Conservation (phyloP, 2,888 invertebrate genomes). For the Tenodera sinensis region DNA sequence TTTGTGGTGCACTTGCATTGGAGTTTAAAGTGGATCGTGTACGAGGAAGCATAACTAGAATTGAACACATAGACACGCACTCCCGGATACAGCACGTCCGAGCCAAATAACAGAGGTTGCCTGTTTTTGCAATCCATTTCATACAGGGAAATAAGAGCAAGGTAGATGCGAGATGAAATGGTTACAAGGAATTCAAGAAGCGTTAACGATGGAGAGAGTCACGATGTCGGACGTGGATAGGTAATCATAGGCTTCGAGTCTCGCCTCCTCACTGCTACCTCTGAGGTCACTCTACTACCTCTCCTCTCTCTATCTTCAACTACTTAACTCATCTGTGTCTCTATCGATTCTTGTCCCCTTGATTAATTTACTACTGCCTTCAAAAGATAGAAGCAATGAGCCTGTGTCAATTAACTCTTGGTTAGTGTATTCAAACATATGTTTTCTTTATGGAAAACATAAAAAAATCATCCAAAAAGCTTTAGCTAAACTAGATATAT, state of each 20-base stretch:
- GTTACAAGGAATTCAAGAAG: conserved; percentile 10
- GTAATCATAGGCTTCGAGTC: neutral
- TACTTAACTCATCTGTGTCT: neutral
- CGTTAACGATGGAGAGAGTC: neutral
- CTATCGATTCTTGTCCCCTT: neutral
- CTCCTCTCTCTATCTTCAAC: neutral
- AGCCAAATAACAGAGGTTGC: neutral
- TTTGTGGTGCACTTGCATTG: neutral
- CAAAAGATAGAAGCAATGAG: too few species aligned
- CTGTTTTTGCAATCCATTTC: neutral
- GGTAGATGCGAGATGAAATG: neutral
- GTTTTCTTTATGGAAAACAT: too few species aligned
- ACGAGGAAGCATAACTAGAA: neutral
- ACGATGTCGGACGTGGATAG: neutral
- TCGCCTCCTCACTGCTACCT: neutral
- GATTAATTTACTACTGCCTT: too few species aligned
- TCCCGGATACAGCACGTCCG: neutral
- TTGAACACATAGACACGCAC: neutral
- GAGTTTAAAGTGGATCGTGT: neutral
- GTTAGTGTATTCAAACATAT: too few species aligned
- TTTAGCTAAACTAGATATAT: too few species aligned
- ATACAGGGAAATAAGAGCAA: neutral
- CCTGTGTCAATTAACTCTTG: too few species aligned
- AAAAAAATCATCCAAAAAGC: too few species aligned
- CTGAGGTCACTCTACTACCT: neutral